These are phyloP conservation scores for Labeo rohita DNA, from an alignment of 2,113 vertebrate genomes.

Conservation along the genomic window DNA sequence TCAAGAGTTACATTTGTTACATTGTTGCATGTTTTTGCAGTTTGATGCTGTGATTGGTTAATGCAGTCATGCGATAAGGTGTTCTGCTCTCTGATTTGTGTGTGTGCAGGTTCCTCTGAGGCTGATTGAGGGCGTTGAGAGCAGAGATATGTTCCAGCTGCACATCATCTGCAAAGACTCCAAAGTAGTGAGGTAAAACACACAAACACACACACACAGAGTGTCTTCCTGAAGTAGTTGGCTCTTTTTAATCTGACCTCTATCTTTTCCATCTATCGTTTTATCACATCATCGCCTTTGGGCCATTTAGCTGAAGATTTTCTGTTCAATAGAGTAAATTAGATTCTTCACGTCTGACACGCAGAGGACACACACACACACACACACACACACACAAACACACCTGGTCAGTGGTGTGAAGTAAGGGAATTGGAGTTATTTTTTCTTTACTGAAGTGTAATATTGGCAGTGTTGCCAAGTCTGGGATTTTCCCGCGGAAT, in stretches of 20 bases:
- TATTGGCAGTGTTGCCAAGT: too few relatives aligned
- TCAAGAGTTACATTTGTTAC: neutral
- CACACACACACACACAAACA: neutral
- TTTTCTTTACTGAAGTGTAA: too few relatives aligned
- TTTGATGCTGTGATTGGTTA: neutral
- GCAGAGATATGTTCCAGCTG: conserved; percentile 98
- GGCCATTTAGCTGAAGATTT: neutral
- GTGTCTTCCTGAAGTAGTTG: neutral
- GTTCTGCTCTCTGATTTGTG: conserved; percentile 56
- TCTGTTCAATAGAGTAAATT: neutral
- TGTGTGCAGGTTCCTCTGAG: conserved; percentile 91
- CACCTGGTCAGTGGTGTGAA: neutral
- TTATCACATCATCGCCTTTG: neutral
- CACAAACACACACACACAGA: neutral
- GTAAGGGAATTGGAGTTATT: too few relatives aligned
- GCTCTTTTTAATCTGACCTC: neutral
- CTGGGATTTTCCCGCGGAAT: too few relatives aligned
- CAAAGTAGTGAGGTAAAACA: conserved; percentile 89
- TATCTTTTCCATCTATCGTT: neutral
- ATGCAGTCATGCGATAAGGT: conserved; percentile 5
- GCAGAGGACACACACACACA: neutral
- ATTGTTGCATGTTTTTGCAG: neutral
- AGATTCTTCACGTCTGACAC: neutral
- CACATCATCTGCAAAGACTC: conserved; percentile 99
- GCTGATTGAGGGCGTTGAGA: conserved; percentile 96